phyloP scores from a whole-genome alignment of 2,888 invertebrate genomes.

The Steinernema carpocapsae region DNA sequence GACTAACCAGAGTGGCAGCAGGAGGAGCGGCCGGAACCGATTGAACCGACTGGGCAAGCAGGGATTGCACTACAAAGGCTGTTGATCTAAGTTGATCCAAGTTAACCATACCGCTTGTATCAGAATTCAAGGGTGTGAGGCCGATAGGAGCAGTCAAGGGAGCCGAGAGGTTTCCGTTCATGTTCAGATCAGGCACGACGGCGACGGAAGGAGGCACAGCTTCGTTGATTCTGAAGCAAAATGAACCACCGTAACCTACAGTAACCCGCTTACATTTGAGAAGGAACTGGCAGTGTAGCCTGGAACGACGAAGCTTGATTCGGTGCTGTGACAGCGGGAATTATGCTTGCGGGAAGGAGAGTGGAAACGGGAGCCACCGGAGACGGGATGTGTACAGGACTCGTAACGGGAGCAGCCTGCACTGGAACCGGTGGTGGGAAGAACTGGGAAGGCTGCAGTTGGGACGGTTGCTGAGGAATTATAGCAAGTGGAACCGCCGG shows the following conservation, averaged over 20 bases:
- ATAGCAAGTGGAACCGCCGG: too few relatives aligned
- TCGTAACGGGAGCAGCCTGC: neutral
- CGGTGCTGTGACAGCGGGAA: conserved; percentile 29
- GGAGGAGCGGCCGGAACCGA: conserved; percentile 19
- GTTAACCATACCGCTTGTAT: neutral
- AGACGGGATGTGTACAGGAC: conserved; percentile 13
- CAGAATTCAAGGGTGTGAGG: conserved; percentile 9
- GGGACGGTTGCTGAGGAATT: neutral
- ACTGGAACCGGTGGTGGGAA: neutral
- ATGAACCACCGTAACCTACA: neutral
- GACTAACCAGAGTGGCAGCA: conserved; percentile 18
- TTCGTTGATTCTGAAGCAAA: neutral
- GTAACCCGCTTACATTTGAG: neutral
- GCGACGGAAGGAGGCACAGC: neutral
- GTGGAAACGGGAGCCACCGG: neutral
- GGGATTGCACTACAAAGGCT: conserved; percentile 8
- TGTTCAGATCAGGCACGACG: conserved; percentile 9
- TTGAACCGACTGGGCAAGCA: conserved; percentile 26
- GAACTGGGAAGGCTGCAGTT: neutral
- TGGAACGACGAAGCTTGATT: conserved; percentile 30
- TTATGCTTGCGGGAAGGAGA: neutral
- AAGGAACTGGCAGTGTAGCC: conserved; percentile 16
- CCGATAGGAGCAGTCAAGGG: conserved; percentile 5
- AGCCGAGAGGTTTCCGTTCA: neutral
- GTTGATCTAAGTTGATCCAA: neutral